Evolutionary conservation across 23 tunicate species (phyloP).

Genomic region (Ascidia mentula): DNA sequence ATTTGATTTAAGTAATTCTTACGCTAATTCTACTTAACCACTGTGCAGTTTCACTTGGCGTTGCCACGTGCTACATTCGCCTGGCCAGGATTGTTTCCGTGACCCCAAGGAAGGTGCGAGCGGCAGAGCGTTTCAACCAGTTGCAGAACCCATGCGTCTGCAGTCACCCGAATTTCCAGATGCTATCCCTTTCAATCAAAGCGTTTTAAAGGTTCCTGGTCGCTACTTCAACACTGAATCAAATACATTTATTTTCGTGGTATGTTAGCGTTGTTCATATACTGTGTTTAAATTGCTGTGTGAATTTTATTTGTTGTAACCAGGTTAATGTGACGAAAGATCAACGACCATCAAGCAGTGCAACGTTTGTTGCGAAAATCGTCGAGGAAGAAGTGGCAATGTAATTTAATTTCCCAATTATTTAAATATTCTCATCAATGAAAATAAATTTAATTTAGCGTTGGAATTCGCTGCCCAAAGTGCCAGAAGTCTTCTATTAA

Average conservation of each 20-base stretch:
- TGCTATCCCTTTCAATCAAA: not conserved
- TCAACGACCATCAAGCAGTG: not conserved
- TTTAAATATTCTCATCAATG: not conserved
- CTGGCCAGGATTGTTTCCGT: slow-evolving; percentile 20
- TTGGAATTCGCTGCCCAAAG: slow-evolving; percentile 31
- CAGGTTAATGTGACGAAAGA: not conserved
- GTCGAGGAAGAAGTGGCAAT: not conserved
- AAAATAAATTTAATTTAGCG: slow-evolving; percentile 11
- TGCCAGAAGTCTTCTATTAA: slow-evolving; percentile 21
- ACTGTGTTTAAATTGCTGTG: not conserved
- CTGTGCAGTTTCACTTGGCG: slow-evolving; percentile 58
- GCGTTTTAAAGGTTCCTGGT: slow-evolving; percentile 17
- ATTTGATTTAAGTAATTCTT: no score
- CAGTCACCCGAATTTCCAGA: slow-evolving; percentile 15
- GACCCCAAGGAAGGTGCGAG: not conserved
- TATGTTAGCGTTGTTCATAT: not conserved
- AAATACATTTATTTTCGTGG: slow-evolving; percentile 25
- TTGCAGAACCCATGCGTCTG: not conserved
- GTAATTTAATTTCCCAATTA: not conserved
- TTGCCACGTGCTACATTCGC: slow-evolving; percentile 41
- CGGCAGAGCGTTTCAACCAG: not conserved
- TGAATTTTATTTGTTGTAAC: not conserved
- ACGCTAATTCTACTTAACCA: no score
- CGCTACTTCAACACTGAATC: not conserved
- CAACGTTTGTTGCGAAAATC: not conserved